Percentiles rank a stretch among this genome's conserved stretches.
phyloP scores from a whole-genome alignment of 2,888 invertebrate genomes.

The Heteromurus nitidus region DNA sequence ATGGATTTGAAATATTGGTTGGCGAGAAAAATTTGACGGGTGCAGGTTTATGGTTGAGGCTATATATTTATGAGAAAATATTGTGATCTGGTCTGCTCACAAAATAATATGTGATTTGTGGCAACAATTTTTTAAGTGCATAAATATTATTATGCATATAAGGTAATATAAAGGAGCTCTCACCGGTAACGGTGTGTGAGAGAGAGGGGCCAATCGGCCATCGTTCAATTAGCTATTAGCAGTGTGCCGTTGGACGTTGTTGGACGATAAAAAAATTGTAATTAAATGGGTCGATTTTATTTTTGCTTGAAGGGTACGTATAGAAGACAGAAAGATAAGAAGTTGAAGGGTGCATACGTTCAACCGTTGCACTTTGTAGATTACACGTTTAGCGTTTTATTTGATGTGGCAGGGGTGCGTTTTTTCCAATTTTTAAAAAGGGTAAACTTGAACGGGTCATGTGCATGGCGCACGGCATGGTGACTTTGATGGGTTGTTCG shows the following conservation, averaged over 20 bases:
- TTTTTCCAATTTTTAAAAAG: background rate
- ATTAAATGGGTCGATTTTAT: conserved; percentile 48
- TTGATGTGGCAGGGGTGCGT: background rate
- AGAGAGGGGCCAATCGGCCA: conserved; percentile 5
- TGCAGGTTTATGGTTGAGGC: too few relatives aligned
- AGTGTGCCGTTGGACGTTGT: background rate
- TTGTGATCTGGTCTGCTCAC: too few relatives aligned
- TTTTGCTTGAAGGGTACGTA: conserved; percentile 34
- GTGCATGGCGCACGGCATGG: background rate
- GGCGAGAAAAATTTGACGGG: too few relatives aligned
- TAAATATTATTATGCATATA: too few relatives aligned
- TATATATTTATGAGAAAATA: too few relatives aligned
- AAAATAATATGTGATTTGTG: too few relatives aligned
- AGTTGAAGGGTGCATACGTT: background rate
- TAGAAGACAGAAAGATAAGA: conserved; percentile 6
- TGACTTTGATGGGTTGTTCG: background rate
- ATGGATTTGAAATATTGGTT: background rate
- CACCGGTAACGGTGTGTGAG: too few relatives aligned
- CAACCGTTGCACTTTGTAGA: too few relatives aligned
- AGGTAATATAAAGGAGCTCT: too few relatives aligned
- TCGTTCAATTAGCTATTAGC: conserved; percentile 16
- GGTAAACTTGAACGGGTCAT: conserved; percentile 7
- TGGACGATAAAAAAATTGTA: conserved; percentile 29
- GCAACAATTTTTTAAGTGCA: too few relatives aligned
- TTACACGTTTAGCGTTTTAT: too few relatives aligned